Base-by-base conservation (phyloP, 2,113 vertebrate genomes). In the Passerina amoena region DNA sequence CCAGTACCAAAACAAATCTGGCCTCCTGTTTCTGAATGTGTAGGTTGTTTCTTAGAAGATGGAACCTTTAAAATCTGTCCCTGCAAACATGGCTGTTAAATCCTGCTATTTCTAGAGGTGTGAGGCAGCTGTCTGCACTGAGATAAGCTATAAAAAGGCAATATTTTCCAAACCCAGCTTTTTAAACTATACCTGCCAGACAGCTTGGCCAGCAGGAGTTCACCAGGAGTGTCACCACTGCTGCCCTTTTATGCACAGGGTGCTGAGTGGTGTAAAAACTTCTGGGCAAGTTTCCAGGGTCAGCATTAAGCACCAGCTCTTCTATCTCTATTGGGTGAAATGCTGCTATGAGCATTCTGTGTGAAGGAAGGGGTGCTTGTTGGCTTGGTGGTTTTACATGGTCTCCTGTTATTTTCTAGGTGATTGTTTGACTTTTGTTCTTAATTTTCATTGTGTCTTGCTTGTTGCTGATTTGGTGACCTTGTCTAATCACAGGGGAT, bases 1-100 rank as follows among this genome's bases (percentile, higher is more conserved):
- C 93, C 90, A 80, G 85, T 92, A 92, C 77, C 85, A 93, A 96
- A 97, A 96, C 96, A 97, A 96, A 97, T 96, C 96, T 96, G 95
- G 95, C 95, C 94, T 83, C 45, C 91, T 97, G 82, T 95, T 95
- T 94, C 91, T 90, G 91, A 91, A 92, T 95, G 96, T 96, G 96
- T 95, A 94, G 96, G 92, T 92, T 94, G 95, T 96, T 94, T 97
- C 96, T 95, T 95, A 94, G 89, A 91, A 90, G 95, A 97, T 97
- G 95, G 94, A 96, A 88, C 95, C 93, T 95, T 96, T 86, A 83
- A 94, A 95, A 95, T 95, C 87, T 97, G 88, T 96, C 95, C 90
- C 51, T 90, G 96, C 91, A 95, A 95, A 90, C 90, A 86, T 86
- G 90, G 54, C 84, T 94, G 93, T 92, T 94, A 94, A 89, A 94